These are phyloP conservation scores for Euschistus heros DNA, from an alignment of 1,140 invertebrate genomes.

Conservation along the genomic window DNA sequence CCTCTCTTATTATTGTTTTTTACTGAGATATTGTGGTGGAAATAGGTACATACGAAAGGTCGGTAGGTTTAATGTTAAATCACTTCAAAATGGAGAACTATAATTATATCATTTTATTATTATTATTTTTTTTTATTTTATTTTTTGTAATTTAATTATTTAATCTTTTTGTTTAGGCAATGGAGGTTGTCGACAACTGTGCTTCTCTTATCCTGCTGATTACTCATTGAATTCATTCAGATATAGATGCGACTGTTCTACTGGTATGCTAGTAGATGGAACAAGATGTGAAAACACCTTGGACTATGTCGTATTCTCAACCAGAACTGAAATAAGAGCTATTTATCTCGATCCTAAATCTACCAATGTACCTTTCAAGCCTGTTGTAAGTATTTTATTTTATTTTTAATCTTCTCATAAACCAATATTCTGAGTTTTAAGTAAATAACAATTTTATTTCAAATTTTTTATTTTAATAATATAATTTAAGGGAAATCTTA, in stretches of 20 bases:
- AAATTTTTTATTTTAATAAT: background rate
- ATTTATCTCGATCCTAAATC: conserved; percentile 72
- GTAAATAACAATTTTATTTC: background rate
- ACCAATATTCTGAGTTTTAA: background rate
- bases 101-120: background rate
- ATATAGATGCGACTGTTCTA: conserved; percentile 82
- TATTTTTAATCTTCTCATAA: background rate
- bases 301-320: conserved; percentile 85
- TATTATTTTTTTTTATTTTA: background rate
- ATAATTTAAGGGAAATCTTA: conserved; percentile 58
- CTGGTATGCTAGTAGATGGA: conserved; percentile 51
- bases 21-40: too few relatives aligned
- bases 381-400: conserved; percentile 41
- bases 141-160: background rate
- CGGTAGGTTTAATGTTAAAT: too few relatives aligned
- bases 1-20: too few relatives aligned
- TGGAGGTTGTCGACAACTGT: conserved; percentile 85
- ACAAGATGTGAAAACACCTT: conserved; percentile 68
- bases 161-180: conserved; percentile 39
- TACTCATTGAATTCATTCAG: conserved; percentile 36
- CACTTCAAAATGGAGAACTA: background rate
- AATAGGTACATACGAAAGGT: too few relatives aligned
- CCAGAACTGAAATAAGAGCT: conserved; percentile 78
- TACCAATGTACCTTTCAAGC: conserved; percentile 72
- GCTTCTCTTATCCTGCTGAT: conserved; percentile 78